Evolutionary conservation across 2,888 invertebrate genomes (phyloP).

Genomic region (Lasioglossum morio): DNA sequence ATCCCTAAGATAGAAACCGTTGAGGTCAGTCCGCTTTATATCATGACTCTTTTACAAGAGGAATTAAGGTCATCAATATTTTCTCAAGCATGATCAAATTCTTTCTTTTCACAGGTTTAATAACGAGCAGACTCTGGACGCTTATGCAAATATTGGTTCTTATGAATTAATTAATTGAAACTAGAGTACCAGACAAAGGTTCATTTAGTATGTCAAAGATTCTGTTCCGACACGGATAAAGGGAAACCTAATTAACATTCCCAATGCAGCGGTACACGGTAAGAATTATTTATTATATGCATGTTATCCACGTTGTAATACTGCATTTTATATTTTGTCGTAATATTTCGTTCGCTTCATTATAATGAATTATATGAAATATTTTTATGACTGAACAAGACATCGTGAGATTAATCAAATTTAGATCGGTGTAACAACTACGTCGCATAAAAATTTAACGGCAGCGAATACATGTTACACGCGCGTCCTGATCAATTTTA

Average conservation of each 20-base stretch:
- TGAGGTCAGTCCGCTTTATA: constrained; percentile 4
- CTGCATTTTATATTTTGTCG: background rate
- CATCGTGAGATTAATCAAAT: background rate
- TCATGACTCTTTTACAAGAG: constrained; percentile 1
- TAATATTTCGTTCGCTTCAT: background rate
- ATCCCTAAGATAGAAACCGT: constrained; percentile 13
- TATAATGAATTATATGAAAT: background rate
- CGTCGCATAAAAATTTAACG: background rate
- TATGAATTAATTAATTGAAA: background rate
- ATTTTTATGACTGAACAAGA: background rate
- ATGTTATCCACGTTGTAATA: background rate
- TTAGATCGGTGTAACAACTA: background rate
- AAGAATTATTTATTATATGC: background rate
- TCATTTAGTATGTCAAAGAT: background rate
- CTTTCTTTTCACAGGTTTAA: constrained; percentile 2
- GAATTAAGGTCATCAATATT: constrained; percentile 4
- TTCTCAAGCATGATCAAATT: constrained; percentile 16
- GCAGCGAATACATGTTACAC: background rate
- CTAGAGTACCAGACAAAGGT: background rate
- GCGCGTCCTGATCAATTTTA: background rate
- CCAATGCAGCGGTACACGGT: background rate
- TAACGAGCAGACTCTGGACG: background rate
- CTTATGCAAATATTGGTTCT: background rate
- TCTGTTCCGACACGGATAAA: background rate
- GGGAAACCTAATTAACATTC: background rate